Conservation (phyloP, 2,888 invertebrate genomes). For the Tiphia femorata region DNA sequence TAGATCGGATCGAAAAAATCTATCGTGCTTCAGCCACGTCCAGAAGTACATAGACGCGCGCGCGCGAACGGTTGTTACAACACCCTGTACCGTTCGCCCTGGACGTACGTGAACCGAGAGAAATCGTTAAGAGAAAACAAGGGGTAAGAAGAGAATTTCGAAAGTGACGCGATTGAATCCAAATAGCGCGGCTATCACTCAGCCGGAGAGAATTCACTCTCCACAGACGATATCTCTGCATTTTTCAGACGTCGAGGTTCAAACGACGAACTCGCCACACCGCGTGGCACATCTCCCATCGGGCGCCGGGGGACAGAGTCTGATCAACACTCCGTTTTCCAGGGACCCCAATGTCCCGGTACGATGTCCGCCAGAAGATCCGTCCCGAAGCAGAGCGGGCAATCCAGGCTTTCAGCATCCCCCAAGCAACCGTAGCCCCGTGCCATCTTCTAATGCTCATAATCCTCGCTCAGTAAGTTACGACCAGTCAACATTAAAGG, state of each 20-base stretch:
- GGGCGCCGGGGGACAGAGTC: conserved; percentile 59
- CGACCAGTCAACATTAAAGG: background rate
- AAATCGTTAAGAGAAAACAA: conserved; percentile 6
- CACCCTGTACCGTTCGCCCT: background rate
- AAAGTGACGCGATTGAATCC: conserved; percentile 25
- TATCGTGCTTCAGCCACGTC: too few relatives aligned
- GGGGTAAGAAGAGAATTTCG: too few relatives aligned
- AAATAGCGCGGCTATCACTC: conserved; percentile 29
- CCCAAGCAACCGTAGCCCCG: conserved; percentile 48
- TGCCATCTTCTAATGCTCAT: conserved; percentile 52
- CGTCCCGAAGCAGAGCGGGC: conserved; percentile 38
- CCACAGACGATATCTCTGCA: conserved; percentile 36
- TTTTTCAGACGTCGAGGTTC: conserved; percentile 65
- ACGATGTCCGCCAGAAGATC: conserved; percentile 57
- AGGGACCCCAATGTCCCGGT: conserved; percentile 65
- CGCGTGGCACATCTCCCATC: conserved; percentile 51
- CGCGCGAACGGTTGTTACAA: background rate
- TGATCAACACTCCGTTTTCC: conserved; percentile 68
- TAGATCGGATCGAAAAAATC: background rate
- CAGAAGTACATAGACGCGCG: too few relatives aligned
- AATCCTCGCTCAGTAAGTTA: conserved; percentile 61
- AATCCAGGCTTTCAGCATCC: conserved; percentile 42
- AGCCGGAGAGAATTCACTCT: conserved; percentile 27
- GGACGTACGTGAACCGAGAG: background rate
- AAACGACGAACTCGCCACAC: conserved; percentile 67